Base-by-base conservation (phyloP, 2,888 invertebrate species). In the Galerucella nymphaeae region DNA sequence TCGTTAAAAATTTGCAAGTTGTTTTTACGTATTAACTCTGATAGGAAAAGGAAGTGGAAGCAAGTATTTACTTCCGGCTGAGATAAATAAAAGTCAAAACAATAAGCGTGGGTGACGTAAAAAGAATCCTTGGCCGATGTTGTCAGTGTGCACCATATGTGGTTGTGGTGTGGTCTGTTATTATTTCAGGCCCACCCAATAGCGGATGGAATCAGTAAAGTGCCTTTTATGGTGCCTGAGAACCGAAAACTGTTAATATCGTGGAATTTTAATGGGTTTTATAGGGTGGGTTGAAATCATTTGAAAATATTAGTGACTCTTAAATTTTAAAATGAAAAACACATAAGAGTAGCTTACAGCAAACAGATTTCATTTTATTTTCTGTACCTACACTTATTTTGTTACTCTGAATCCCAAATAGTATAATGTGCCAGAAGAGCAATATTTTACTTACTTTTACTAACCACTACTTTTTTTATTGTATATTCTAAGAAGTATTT, bases 11-110 rank as follows among this genome's bases (percentile, higher is more conserved):
- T 70, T 63, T 70, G 70, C 70, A 50, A 55, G 62, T 62, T 69
- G 53, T 70, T 70, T 57, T 55, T 70, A 57, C 55, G 57, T 70
- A 63, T 55, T 16, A 23, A 45, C n/a, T 63, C 38, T 41, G 62
- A 70, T 70, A 63, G 57, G 64, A 70, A 61, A 57, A 70, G 70
- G 70, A 70, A 70, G 70, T 70, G 70, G 70, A 70, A 70, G 63
- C 63, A 70, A 70, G 70, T 64, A 57, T 64, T 70, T 57, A 70
- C 70, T 70, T 70, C 70, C 70, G 55, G 70, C 70, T 64, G 63
- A 70, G 70, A 70, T 70, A 70, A 70, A 70, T 45, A 63, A 64
- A 70, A 70, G 42, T 67, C 42, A 55, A 53, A 69, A 69, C 69
- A 63, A 63, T 63, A 62, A 69, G 69, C 69, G 69, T 61, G 70